Percentiles rank a stretch among this genome's conserved stretches.
phyloP scores from a whole-genome alignment of 2,113 vertebrate genomes.

The Neomonachus schauinslandi region DNA sequence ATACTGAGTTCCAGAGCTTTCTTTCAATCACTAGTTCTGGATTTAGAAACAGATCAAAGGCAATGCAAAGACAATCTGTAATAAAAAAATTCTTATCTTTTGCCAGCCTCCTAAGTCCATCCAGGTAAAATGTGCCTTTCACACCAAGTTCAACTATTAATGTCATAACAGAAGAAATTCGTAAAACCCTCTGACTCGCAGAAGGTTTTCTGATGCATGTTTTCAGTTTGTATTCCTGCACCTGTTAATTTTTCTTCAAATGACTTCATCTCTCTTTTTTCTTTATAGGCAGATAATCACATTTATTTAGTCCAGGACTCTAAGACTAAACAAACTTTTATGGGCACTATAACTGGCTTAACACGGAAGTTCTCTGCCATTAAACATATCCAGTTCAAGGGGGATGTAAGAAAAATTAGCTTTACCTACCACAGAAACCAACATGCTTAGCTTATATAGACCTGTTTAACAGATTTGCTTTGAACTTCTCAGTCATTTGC shows the following conservation, averaged over 20 bases:
- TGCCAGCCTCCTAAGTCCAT: background rate
- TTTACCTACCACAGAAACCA: slow-evolving; percentile 23
- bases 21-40: background rate
- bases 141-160: background rate
- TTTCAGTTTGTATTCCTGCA: slow-evolving; percentile 31
- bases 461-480: background rate
- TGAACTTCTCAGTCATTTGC: slow-evolving; percentile 50
- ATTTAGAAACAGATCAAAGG: slow-evolving; percentile 31
- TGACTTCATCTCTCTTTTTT: background rate
- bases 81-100: background rate
- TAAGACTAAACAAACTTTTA: slow-evolving; percentile 52
- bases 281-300: slow-evolving; percentile 28
- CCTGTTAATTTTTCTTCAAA: slow-evolving; percentile 63
- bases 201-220: background rate
- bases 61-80: background rate
- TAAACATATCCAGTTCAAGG: background rate
- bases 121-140: background rate
- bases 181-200: background rate
- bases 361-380: background rate
- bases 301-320: slow-evolving; percentile 6
- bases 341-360: background rate
- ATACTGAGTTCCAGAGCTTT: background rate
- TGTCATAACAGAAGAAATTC: background rate
- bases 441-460: background rate
- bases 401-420: background rate